phyloP scores from a whole-genome alignment of 2,888 invertebrate genomes.

The Caenorhabditis sp. region DNA sequence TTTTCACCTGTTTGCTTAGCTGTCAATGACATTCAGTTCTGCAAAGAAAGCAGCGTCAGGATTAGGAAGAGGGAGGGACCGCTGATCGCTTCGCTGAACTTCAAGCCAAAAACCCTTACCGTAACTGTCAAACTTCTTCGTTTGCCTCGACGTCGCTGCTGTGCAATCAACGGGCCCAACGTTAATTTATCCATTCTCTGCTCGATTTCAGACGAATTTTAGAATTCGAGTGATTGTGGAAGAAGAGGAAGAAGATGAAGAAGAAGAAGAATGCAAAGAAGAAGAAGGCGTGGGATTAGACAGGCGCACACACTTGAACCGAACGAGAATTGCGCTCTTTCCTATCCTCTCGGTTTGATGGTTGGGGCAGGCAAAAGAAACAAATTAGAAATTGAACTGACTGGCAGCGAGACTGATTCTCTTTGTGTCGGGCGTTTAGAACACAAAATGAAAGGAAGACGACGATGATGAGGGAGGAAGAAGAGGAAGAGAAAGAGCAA shows the following conservation, averaged over 20 bases:
- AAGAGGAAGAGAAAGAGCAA: conserved; percentile 7
- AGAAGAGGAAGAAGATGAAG: not conserved
- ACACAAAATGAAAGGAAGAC: no score
- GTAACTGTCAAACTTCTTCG: conserved; percentile 45
- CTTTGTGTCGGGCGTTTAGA: conserved; percentile 8
- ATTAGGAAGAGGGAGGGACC: no score
- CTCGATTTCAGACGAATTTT: conserved; percentile 4
- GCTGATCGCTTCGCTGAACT: no score
- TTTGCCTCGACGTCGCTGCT: conserved; percentile 34
- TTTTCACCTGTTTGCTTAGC: no score
- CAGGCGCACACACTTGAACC: conserved; percentile 46
- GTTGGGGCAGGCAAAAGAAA: not conserved
- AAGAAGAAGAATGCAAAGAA: not conserved
- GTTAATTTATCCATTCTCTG: conserved; percentile 35
- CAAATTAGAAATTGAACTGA: conserved; percentile 40
- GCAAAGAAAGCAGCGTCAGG: no score
- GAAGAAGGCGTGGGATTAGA: conserved; percentile 33
- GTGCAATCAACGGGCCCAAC: conserved; percentile 35
- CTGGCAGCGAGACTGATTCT: conserved; percentile 23
- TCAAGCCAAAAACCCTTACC: no score
- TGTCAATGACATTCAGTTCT: no score
- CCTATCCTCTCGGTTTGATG: no score
- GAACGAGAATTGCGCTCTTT: conserved; percentile 40
- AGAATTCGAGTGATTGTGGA: no score
- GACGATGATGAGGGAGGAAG: not conserved